These are phyloP conservation scores for Plusia festucae DNA, from an alignment of 2,888 invertebrate species.

Conservation along the genomic window DNA sequence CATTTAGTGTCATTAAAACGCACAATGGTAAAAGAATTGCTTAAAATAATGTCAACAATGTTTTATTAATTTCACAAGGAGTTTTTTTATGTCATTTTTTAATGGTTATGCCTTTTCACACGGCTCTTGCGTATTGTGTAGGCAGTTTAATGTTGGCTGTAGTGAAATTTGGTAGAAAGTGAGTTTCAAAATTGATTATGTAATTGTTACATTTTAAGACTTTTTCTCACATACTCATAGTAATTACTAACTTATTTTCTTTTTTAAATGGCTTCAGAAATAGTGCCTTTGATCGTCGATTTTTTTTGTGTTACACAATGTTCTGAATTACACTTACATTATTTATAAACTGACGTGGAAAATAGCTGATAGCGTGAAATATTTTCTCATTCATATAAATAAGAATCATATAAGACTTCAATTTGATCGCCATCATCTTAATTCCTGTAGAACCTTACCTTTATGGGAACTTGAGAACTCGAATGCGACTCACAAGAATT, in stretches of 20 bases:
- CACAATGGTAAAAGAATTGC: constrained; percentile 42
- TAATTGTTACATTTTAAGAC: not conserved
- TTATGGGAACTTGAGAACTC: not conserved
- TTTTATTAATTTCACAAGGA: constrained; percentile 41
- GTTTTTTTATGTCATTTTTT: constrained; percentile 29
- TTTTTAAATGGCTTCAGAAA: no score
- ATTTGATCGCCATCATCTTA: not conserved
- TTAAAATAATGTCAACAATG: constrained; percentile 54
- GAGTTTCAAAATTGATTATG: not conserved
- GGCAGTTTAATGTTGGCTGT: constrained; percentile 3
- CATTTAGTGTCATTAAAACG: constrained; percentile 42
- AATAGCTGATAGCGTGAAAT: no score
- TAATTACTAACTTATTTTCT: not conserved
- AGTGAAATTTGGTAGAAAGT: constrained; percentile 22
- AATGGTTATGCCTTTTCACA: constrained; percentile 31
- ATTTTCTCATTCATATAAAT: no score
- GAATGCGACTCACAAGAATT: constrained; percentile 2
- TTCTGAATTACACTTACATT: no score
- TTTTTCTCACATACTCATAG: not conserved
- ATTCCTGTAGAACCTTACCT: not conserved
- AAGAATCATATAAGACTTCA: not conserved
- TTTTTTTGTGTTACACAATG: no score
- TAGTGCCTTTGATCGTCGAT: no score
- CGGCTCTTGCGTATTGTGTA: constrained; percentile 34
- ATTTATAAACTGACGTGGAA: no score